Percentiles rank a stretch among this genome's conserved stretches.
Conservation (phyloP, 2,113 vertebrate genomes). For the Bungarus multicinctus region DNA sequence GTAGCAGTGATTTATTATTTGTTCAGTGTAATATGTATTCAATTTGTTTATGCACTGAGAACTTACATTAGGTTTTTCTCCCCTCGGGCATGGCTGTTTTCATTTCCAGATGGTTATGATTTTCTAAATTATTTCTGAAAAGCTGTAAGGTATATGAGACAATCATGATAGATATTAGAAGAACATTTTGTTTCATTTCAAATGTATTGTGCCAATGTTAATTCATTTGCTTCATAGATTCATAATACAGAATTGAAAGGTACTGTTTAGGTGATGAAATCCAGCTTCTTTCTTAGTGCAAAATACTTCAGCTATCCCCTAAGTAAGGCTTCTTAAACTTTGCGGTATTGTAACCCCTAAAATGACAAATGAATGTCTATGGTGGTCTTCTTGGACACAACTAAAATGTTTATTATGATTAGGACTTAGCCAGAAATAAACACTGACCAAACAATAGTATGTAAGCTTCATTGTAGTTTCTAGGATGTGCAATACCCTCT, state of each 20-base stretch:
- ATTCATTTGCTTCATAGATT: not conserved
- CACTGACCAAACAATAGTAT: not conserved
- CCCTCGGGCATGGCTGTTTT: conserved; percentile 18
- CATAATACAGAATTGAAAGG: not conserved
- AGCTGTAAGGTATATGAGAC: not conserved
- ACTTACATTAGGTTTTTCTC: conserved; percentile 31
- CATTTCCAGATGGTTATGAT: conserved; percentile 46
- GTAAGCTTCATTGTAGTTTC: not conserved
- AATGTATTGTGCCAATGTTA: not conserved
- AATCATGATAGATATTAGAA: not conserved
- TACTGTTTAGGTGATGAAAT: not conserved
- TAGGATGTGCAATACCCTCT: not conserved
- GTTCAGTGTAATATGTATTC: conserved; percentile 18
- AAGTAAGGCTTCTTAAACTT: not conserved
- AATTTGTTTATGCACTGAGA: conserved; percentile 38
- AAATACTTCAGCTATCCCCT: not conserved
- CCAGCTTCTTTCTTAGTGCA: not conserved
- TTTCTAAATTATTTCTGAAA: conserved; percentile 44
- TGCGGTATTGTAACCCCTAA: not conserved
- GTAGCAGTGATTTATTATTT: conserved; percentile 23
- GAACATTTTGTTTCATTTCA: not conserved
- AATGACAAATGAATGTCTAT: not conserved
- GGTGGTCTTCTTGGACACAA: not conserved
- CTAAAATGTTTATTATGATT: not conserved
- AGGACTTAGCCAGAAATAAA: not conserved